These are phyloP conservation scores for Herpetotheres cachinnans DNA, from an alignment of 2,113 vertebrate genomes.

Conservation along the genomic window DNA sequence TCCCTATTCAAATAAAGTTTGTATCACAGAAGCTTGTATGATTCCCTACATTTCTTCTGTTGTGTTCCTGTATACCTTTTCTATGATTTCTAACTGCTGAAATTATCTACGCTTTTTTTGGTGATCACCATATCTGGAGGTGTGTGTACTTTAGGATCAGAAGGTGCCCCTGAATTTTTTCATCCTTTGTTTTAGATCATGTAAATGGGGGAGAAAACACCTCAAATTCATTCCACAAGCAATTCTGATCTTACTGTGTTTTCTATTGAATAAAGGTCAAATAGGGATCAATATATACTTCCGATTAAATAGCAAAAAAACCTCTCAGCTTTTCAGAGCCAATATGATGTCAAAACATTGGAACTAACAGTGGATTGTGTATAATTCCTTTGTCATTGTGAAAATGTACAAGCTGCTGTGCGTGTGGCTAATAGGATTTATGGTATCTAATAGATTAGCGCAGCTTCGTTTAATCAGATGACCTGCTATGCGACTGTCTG, in stretches of 20 bases:
- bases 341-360: not conserved
- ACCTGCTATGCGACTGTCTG: slow-evolving; percentile 10
- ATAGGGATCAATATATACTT: not conserved
- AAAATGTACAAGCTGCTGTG: not conserved
- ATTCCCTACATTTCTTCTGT: not conserved
- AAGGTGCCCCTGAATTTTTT: not conserved
- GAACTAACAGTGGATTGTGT: not conserved
- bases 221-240: not conserved
- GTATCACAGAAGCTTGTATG: not conserved
- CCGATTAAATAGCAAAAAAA: not conserved
- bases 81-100: not conserved
- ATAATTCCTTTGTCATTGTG: slow-evolving; percentile 46
- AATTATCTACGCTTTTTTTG: not conserved
- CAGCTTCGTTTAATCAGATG: slow-evolving; percentile 57
- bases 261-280: not conserved
- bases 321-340: not conserved
- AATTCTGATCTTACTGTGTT: not conserved
- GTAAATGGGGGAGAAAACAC: not conserved
- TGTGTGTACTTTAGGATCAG: not conserved
- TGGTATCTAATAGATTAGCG: slow-evolving; percentile 49
- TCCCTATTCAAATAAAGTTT: not conserved
- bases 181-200: not conserved
- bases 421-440: slow-evolving; percentile 53
- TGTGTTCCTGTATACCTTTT: not conserved
- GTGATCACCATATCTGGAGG: not conserved